Base-by-base conservation (phyloP, 2,113 vertebrate genomes). In the Ailurus styani region DNA sequence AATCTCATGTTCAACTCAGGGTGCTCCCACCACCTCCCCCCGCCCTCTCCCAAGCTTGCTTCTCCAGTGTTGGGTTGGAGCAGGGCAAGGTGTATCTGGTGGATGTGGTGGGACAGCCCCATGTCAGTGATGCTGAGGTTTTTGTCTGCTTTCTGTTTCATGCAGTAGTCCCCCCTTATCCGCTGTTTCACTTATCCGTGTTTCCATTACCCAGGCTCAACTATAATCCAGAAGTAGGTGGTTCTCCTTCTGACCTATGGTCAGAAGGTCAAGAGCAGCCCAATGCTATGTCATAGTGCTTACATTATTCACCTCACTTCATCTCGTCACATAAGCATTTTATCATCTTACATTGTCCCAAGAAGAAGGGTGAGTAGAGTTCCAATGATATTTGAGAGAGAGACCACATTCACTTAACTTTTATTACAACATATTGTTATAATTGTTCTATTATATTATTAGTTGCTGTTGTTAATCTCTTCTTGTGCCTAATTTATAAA, bases 1-100 rank as follows among this genome's bases (percentile, higher is more conserved):
- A 57, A 17, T 7, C 64, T 87, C 12, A 6, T 17, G 21, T 18
- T 31, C 45, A 45, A 25, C 20, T 21, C 20, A 17, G 8, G 40
- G 3, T 45, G 52, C 5, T 37, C 8, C 3, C 3, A 2, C n/a
- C 34, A 1, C 14, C 78, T 13, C 20, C 1, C 25, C 10, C 47
- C 4, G 6, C 15, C 10, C 37, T 40, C 27, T 34, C 4, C 79
- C 6, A 42, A 52, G 45, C 50, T 6, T 31, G 29, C 23, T 37
- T 31, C 40, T 29, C 7, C 45, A 29, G 81, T 7, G 52, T 29
- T 40, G 27, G 31, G 9, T 17, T 64, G 27, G n/a, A 45, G 64
- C 52, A 52, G 14, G 9, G 12, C 7, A 18, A 50, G 15, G 1
- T 1, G 14, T 1, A 50, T 18, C 45, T 25, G 1, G 20, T 86